Base-by-base conservation (phyloP, 2,113 vertebrate genomes). In the Poicephalus gulielmi region DNA sequence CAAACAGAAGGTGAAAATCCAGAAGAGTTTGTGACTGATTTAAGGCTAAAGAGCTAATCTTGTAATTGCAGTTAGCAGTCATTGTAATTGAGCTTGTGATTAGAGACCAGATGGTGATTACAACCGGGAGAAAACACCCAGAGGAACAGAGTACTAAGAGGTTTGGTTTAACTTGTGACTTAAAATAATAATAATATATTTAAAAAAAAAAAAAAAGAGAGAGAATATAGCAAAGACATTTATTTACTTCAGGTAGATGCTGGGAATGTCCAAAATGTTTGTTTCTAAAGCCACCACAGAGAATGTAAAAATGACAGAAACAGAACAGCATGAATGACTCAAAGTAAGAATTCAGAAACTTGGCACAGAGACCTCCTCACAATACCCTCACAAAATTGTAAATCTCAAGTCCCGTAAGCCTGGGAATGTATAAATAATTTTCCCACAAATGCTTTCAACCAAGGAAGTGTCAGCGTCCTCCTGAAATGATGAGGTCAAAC, bases 21-120 rank as follows among this genome's bases (percentile, higher is more conserved):
- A 82, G 37, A 95, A 75, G 69, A 88, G 27, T 75, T 67, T 88
- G 69, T 79, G 86, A 39, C 49, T 86, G 83, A 88, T 92, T 91
- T 92, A 96, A 86, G 80, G 80, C 88, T 92, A 88, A 92, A 94
- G 39, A 94, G 60, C 50, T 92, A 86, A 84, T 75, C 80, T 88
- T 94, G 50, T 86, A 92, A 55, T 59, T 94, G 68, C 60, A 86
- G 83, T 90, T 94, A 93, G 59, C 71, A 92, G 90, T 92, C 91
- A 88, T 1, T 1, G 64, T 93, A 92, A 95, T 49, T 88, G 88
- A 95, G 88, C 43, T 86, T 10, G 0, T 63, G 37, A 78, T 86
- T 91, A 88, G 60, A 88, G 50, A 83, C 88, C 91, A 94, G 88
- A 88, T 91, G 92, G 92, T 81, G 86, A 93, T 92, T 93, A 90